Evolutionary conservation across 2,113 vertebrate species (phyloP).

Genomic region (Eulacestoma nigropectus): DNA sequence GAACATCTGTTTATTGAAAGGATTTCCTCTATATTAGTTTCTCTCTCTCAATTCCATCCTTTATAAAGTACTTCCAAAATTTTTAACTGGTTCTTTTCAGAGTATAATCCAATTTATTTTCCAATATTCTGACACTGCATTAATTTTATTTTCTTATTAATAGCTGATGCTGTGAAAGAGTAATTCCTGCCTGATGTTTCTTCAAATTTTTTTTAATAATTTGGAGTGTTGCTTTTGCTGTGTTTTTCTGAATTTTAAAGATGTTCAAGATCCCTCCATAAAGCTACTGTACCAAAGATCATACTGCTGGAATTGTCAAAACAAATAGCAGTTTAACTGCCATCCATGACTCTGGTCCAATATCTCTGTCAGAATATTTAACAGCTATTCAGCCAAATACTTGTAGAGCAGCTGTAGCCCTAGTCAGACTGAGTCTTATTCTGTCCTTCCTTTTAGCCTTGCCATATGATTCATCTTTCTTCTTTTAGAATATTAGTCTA

Average conservation of each 20-base stretch:
- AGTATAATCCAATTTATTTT: background rate
- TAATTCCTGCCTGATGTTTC: background rate
- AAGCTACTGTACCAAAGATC: background rate
- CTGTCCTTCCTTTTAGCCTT: constrained; percentile 75
- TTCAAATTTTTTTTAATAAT: background rate
- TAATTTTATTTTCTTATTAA: background rate
- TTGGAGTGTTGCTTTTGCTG: background rate
- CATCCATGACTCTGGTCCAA: constrained; percentile 16
- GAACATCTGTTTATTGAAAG: constrained; percentile 60
- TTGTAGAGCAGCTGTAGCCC: constrained; percentile 84
- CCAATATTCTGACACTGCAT: background rate
- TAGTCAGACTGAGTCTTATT: constrained; percentile 80
- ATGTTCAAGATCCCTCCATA: background rate
- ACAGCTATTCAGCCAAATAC: constrained; percentile 79
- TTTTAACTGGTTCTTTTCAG: background rate
- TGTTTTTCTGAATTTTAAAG: background rate
- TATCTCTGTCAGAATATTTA: constrained; percentile 76
- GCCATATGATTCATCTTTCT: constrained; percentile 85
- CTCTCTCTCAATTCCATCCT: background rate
- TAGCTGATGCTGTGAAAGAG: background rate
- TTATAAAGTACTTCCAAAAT: background rate
- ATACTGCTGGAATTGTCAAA: constrained; percentile 65
- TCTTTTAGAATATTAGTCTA: constrained; percentile 90
- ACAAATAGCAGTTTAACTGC: constrained; percentile 48
- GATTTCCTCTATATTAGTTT: constrained; percentile 44